Conservation (phyloP, 2,113 vertebrate species). For the Genyomyrus donnyi region DNA sequence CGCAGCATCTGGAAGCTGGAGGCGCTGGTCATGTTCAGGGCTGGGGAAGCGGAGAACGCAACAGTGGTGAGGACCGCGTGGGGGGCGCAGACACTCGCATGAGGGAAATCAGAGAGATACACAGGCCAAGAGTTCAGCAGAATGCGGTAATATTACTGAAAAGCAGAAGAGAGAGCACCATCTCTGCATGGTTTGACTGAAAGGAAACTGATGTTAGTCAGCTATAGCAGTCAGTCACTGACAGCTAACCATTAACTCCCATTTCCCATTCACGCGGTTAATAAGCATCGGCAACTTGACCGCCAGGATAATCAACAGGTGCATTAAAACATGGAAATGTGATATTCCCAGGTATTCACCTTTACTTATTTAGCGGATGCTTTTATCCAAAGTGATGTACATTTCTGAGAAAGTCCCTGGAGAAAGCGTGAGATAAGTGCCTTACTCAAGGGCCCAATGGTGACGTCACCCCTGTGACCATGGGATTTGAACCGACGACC, state of each 20-base stretch:
- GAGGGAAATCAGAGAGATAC: not conserved
- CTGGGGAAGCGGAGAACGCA: conserved; percentile 42
- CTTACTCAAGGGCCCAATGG: not conserved
- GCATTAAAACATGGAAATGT: not conserved
- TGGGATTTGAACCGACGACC: not conserved
- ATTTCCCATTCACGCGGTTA: not conserved
- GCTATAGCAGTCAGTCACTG: not conserved
- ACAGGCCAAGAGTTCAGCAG: not conserved
- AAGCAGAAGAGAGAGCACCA: not conserved
- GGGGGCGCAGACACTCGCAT: not conserved
- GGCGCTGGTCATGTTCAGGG: conserved; percentile 88
- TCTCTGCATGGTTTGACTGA: not conserved
- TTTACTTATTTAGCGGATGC: not conserved
- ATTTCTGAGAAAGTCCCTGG: not conserved
- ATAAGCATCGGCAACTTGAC: not conserved
- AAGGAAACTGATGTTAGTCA: not conserved
- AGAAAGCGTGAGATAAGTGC: not conserved
- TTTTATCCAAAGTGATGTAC: not conserved
- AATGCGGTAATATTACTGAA: not conserved
- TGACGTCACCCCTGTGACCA: not conserved
- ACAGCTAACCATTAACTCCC: not conserved
- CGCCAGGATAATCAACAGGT: not conserved
- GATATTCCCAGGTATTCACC: not conserved
- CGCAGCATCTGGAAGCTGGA: conserved; percentile 97
- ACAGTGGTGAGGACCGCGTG: not conserved